Conservation (phyloP, 1,140 invertebrate genomes). For the Meloidogyne floridensis region DNA sequence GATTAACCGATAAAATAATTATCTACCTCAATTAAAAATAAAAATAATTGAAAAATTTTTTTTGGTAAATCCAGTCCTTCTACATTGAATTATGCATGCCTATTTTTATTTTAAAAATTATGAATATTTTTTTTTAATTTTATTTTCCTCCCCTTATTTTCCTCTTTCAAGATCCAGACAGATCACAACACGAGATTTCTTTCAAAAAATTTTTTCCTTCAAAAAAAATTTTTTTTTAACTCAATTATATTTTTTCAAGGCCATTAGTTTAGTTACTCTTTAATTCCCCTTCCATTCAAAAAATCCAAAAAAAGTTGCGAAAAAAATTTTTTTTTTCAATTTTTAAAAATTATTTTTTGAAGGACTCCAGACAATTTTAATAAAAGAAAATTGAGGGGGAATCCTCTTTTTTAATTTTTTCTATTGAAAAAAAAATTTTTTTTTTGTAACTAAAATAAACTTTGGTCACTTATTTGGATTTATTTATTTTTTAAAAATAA, state of each 20-base stretch:
- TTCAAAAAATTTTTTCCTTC: background rate
- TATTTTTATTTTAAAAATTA: no score
- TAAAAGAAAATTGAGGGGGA: background rate
- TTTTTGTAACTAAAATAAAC: no score
- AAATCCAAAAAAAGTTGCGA: background rate
- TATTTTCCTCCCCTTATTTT: no score
- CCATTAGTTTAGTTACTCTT: background rate
- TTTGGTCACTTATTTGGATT: no score
- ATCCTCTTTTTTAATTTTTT: background rate
- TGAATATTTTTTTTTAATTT: no score
- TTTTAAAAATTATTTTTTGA: background rate
- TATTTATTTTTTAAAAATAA: no score
- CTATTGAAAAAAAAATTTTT: no score
- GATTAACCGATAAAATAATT: no score
- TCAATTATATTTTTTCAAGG: constrained; percentile 1
- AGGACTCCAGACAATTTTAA: background rate
- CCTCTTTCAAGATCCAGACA: background rate
- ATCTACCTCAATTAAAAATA: no score
- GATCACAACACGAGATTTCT: background rate
- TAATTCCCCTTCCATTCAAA: background rate
- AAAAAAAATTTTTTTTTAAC: background rate
- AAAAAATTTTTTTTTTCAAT: background rate
- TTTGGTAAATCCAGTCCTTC: no score
- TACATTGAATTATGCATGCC: no score
- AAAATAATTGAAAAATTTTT: no score